Percentiles rank a stretch among this genome's conserved stretches.
These are phyloP conservation scores for Drosophila pseudotalamancana DNA, from an alignment of 2,888 invertebrate genomes.

Conservation along the genomic window DNA sequence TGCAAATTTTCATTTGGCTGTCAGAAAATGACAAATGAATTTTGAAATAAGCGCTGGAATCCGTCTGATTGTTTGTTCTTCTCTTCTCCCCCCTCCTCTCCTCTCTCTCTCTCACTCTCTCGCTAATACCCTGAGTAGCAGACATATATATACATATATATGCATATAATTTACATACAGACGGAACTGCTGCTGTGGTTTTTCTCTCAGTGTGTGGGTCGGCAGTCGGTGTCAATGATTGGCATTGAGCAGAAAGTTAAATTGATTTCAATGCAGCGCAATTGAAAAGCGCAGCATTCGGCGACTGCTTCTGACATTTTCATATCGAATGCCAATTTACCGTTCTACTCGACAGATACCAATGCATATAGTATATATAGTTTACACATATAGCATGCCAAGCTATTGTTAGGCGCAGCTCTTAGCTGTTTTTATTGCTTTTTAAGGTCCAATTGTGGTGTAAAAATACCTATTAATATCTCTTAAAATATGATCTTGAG, in stretches of 20 bases:
- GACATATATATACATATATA: too few species aligned
- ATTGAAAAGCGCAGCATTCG: slow-evolving; percentile 75
- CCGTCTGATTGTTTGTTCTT: slow-evolving; percentile 71
- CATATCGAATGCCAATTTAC: slow-evolving; percentile 77
- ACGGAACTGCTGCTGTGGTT: slow-evolving; percentile 14
- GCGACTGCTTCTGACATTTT: slow-evolving; percentile 73
- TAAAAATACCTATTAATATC: neutral
- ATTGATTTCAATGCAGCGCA: slow-evolving; percentile 78
- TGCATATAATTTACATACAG: too few species aligned
- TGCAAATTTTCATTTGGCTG: slow-evolving; percentile 69
- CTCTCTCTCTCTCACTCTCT: slow-evolving; percentile 4
- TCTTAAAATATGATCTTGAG: neutral
- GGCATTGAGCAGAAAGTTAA: slow-evolving; percentile 78
- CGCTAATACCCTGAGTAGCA: slow-evolving; percentile 21
- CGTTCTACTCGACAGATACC: slow-evolving; percentile 68
- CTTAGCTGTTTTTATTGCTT: slow-evolving; percentile 21
- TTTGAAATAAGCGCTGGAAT: slow-evolving; percentile 77
- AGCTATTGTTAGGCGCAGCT: neutral
- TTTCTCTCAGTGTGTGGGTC: slow-evolving; percentile 18
- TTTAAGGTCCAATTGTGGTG: slow-evolving; percentile 1
- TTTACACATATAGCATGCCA: neutral
- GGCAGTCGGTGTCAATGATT: slow-evolving; percentile 72
- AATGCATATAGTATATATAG: neutral
- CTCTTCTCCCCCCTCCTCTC: slow-evolving; percentile 16
- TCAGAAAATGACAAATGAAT: slow-evolving; percentile 80